Evolutionary conservation across 2,113 vertebrate species (phyloP).

Genomic region (Zeus faber): DNA sequence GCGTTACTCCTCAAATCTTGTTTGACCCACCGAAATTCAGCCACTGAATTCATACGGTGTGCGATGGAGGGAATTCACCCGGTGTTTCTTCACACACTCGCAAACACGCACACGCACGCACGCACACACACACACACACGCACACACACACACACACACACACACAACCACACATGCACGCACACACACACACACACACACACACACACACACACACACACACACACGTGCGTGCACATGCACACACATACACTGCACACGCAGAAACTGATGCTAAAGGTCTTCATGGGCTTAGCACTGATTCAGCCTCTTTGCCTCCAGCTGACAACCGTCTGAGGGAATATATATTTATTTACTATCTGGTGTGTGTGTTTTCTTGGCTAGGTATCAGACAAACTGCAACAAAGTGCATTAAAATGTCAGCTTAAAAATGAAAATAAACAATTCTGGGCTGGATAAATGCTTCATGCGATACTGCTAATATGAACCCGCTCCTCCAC

Average conservation of each 20-base stretch:
- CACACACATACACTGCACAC: constrained; percentile 26
- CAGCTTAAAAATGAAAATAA: constrained; percentile 75
- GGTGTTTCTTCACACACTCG: not conserved
- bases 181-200: not conserved
- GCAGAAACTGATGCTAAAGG: constrained; percentile 34
- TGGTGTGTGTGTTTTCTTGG: constrained; percentile 40
- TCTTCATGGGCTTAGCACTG: constrained; percentile 45
- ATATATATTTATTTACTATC: constrained; percentile 28
- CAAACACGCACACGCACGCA: not conserved
- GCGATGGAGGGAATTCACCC: no score
- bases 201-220: constrained; percentile 25
- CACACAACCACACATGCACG: not conserved
- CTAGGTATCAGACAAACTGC: constrained; percentile 60
- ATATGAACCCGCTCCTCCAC: constrained; percentile 54
- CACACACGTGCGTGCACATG: constrained; percentile 18
- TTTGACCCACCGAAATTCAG: no score
- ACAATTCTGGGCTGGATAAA: constrained; percentile 66
- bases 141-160: not conserved
- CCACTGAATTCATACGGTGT: no score
- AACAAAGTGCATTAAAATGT: constrained; percentile 71
- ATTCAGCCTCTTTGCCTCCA: constrained; percentile 48
- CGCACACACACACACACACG: constrained; percentile 3
- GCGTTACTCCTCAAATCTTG: no score
- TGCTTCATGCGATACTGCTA: constrained; percentile 61
- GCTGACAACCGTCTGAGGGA: constrained; percentile 54